Percentiles rank a stretch among this genome's conserved stretches.
These are phyloP conservation scores for Strix occidentalis DNA, from an alignment of 2,797 vertebrate species.

Conservation along the genomic window DNA sequence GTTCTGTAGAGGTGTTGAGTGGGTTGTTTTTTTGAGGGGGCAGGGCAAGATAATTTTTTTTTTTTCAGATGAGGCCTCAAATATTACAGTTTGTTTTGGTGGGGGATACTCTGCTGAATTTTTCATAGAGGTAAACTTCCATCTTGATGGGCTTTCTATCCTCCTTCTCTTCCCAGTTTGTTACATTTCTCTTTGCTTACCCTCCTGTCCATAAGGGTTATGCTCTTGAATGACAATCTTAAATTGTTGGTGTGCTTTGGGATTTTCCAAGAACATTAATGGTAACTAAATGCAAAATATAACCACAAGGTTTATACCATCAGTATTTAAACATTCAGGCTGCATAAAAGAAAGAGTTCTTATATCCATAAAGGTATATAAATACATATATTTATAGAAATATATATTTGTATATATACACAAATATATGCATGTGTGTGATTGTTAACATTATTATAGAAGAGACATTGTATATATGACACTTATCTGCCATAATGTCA, in stretches of 20 bases:
- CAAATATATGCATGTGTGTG: background rate
- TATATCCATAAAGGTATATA: background rate
- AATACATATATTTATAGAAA: background rate
- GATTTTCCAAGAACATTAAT: background rate
- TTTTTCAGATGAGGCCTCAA: background rate
- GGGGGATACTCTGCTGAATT: background rate
- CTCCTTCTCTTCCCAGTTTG: background rate
- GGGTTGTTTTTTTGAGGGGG: accelerated
- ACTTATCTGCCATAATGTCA: background rate
- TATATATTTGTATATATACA: background rate
- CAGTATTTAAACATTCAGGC: background rate
- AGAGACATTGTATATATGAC: background rate
- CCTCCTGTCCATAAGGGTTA: background rate
- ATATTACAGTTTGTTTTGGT: background rate
- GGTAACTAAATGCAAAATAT: background rate
- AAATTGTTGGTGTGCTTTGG: background rate
- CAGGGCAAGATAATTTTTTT: background rate
- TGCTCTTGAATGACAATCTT: background rate
- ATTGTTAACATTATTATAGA: background rate
- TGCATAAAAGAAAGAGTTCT: background rate
- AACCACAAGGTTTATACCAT: background rate
- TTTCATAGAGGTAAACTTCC: background rate
- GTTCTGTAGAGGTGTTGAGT: background rate
- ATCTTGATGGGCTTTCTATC: background rate
- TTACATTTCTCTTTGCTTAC: background rate